phyloP scores from a whole-genome alignment of 2,113 vertebrate species.

The Machaerirhynchus nigripectus region DNA sequence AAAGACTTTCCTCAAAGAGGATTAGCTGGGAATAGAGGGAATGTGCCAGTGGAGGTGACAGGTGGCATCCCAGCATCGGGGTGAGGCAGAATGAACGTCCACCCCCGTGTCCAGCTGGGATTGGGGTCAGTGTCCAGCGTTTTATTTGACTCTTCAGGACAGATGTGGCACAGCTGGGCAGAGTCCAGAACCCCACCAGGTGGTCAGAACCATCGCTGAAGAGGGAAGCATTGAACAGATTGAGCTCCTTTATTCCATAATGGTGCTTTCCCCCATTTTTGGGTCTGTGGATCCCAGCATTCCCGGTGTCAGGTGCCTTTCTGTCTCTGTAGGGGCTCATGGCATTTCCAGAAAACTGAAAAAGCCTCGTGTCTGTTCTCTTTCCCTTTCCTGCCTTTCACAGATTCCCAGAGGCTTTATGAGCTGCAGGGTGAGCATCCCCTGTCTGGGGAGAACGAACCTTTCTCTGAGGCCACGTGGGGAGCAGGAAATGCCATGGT shows the following conservation, averaged over 20 bases:
- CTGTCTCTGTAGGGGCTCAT: neutral
- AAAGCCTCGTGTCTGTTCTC: neutral
- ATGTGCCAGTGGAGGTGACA: accelerated
- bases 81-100: neutral
- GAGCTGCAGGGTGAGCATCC: neutral
- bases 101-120: neutral
- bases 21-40: neutral
- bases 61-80: accelerated
- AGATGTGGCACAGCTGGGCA: neutral
- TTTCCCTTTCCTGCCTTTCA: neutral
- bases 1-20: neutral
- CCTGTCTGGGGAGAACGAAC: neutral
- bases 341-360: neutral
- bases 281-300: neutral
- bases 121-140: neutral
- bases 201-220: neutral
- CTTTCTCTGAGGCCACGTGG: neutral
- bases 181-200: neutral
- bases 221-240: neutral
- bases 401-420: neutral
- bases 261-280: accelerated
- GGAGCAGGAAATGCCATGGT: neutral
- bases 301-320: neutral
- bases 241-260: neutral
- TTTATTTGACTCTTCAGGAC: neutral